A percentile compares a stretch with the other conserved stretches of the same genome.
Evolutionary conservation across 64 coral and sea anemone genomes (phyloP).

Genomic region (Actinia tenebrosa): DNA sequence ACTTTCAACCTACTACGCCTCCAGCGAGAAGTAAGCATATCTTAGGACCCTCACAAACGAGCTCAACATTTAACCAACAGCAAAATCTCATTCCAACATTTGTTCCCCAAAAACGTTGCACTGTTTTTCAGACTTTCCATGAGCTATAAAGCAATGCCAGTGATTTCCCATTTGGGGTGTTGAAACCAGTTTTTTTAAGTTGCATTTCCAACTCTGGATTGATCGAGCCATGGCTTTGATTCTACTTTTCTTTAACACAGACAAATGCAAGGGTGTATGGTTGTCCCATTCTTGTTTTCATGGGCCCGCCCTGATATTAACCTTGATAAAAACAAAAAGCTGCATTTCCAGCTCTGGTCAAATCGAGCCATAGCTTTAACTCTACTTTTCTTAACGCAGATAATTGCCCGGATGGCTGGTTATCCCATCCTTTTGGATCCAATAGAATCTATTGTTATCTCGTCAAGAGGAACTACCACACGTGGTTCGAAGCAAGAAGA

Average conservation of each 20-base stretch:
- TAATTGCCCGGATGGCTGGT: slow-evolving; percentile 56
- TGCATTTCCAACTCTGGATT: not conserved
- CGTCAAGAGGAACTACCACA: slow-evolving; percentile 53
- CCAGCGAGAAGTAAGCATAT: not conserved
- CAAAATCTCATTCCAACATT: too few species aligned
- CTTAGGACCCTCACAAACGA: too few species aligned
- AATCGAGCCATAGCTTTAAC: not conserved
- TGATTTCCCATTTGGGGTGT: too few species aligned
- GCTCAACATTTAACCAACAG: too few species aligned
- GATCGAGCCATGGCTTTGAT: too few species aligned
- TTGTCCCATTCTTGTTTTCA: too few species aligned
- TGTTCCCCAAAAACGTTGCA: too few species aligned
- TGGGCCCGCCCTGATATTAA: too few species aligned
- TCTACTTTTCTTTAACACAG: too few species aligned
- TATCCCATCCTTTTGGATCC: slow-evolving; percentile 22
- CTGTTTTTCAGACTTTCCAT: not conserved
- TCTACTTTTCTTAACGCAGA: slow-evolving; percentile 21
- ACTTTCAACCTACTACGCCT: not conserved
- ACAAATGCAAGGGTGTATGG: too few species aligned
- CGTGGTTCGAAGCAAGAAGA: slow-evolving; percentile 70
- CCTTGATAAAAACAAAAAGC: too few species aligned
- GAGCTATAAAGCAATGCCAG: not conserved
- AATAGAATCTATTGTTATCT: slow-evolving; percentile 60
- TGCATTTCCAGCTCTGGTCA: too few species aligned
- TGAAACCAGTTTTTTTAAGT: not conserved